Evolutionary conservation across 2,888 invertebrate genomes (phyloP), one percentile per base, ranked within the genome.

Genomic region (Sarcophaga carnaria): DNA sequence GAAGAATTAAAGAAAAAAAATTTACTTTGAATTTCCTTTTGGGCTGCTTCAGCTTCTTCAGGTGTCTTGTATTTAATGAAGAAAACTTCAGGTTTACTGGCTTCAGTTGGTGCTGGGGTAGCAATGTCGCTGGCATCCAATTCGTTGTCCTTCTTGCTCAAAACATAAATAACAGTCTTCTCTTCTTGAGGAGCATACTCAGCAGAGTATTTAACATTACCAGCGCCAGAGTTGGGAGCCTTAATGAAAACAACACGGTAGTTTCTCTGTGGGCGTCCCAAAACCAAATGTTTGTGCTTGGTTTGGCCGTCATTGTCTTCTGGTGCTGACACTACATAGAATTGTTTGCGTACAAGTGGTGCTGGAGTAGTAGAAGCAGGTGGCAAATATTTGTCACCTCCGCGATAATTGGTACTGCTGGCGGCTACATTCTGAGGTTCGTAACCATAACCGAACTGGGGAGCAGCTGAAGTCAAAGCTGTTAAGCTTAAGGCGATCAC

Each of bases 51-150:
- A 10, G 93, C 93, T 90, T 93, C 93, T 64, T 93, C 92, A 14
- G 92, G 91, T 63, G 93, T 93, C 88, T 92, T 93, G 90, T 93
- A 93, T 85, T 93, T 93, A 88, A 93, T 92, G 89, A 93, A 93
- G 93, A 93, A 93, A 3, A 93, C 93, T 88, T 93, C 93, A 3
- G 93, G 93, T 84, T 93, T 93, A 89, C 92, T 92, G 86, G 93
- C 92, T 85, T 91, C 90, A 3, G 92, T 91, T 62, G 93, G 93
- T 2, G 92, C 91, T 5, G 93, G 93, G 4, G 92, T 92, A 25
- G 91, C 92, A 89, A 93, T 92, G 27, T 92, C 91, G 6, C 89
- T 89, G 27, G 92, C 91, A 86, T 93, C 89, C 87, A 93, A 69
- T 82, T 92, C 92, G 4, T 91, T 89, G 12, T 91, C 91, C 90